Conservation (phyloP, 2,113 vertebrate genomes). For the Tretioscincus oriximinensis region DNA sequence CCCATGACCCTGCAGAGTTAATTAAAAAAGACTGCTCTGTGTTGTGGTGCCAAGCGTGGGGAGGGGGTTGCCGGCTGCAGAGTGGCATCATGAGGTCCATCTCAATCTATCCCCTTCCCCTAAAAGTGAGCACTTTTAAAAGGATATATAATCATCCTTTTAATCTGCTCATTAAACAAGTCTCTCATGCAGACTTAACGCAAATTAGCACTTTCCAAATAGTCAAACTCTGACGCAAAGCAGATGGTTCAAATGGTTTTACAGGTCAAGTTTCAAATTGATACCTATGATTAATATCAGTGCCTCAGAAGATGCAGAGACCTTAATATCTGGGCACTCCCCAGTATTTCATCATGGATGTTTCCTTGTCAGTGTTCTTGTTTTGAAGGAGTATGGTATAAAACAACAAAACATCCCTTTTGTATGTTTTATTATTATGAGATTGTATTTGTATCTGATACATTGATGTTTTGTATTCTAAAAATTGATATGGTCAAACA, state of each 20-base stretch:
- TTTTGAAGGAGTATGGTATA: too few species aligned
- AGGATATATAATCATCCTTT: slow-evolving; percentile 73
- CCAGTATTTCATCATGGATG: slow-evolving; percentile 7
- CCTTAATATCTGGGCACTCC: slow-evolving; percentile 57
- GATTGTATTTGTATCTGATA: too few species aligned
- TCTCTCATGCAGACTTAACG: slow-evolving; percentile 81
- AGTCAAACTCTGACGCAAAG: slow-evolving; percentile 69
- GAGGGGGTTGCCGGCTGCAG: not conserved
- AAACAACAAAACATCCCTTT: too few species aligned
- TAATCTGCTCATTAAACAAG: slow-evolving; percentile 84
- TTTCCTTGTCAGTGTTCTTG: slow-evolving; percentile 28
- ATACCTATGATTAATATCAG: slow-evolving; percentile 57
- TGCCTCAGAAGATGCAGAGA: slow-evolving; percentile 55
- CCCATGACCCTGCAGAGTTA: slow-evolving; percentile 76
- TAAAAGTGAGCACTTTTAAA: slow-evolving; percentile 57
- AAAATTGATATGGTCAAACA: too few species aligned
- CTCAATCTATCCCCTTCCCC: slow-evolving; percentile 24
- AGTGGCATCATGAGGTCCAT: slow-evolving; percentile 64
- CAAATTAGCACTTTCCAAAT: slow-evolving; percentile 79
- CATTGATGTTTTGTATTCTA: too few species aligned
- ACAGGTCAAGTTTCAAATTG: slow-evolving; percentile 61
- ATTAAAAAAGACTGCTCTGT: slow-evolving; percentile 76
- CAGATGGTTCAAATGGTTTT: slow-evolving; percentile 67
- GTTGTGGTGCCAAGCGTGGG: slow-evolving; percentile 68
- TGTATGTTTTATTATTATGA: too few species aligned